These are phyloP conservation scores for Drosophila truncata DNA, from an alignment of 1,140 invertebrate species.

Conservation along the genomic window DNA sequence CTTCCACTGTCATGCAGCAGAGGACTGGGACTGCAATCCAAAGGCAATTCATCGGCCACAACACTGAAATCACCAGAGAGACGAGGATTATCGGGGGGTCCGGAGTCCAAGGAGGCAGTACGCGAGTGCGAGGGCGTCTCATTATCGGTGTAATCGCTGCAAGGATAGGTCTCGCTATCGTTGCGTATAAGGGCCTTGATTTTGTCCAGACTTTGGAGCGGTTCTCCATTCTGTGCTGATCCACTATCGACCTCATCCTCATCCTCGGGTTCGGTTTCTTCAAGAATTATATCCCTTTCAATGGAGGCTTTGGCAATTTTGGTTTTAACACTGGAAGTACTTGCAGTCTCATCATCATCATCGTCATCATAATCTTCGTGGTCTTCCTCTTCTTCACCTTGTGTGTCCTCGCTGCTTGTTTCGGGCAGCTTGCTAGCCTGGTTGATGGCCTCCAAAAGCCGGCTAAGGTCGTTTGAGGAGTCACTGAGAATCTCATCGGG, in stretches of 20 bases:
- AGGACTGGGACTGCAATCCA: constrained; percentile 68
- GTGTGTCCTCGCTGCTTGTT: constrained; percentile 49
- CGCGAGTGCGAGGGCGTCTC: constrained; percentile 70
- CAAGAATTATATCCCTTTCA: constrained; percentile 63
- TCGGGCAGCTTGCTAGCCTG: constrained; percentile 52
- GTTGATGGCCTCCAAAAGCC: constrained; percentile 63
- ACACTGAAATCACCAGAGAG: constrained; percentile 70
- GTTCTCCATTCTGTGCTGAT: neutral
- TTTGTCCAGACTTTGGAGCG: constrained; percentile 57
- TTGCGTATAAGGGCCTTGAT: constrained; percentile 73
- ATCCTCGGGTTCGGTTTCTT: constrained; percentile 44
- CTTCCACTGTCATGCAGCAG: constrained; percentile 64
- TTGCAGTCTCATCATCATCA: constrained; percentile 70
- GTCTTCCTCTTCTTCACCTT: constrained; percentile 30
- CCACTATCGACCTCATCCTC: constrained; percentile 7
- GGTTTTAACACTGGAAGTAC: constrained; percentile 65
- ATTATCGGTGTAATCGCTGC: constrained; percentile 69
- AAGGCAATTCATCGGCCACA: constrained; percentile 69
- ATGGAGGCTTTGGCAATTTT: constrained; percentile 76
- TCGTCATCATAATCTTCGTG: constrained; percentile 53
- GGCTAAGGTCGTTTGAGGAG: constrained; percentile 55
- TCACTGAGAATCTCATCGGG: constrained; percentile 40
- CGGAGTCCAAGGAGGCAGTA: constrained; percentile 69
- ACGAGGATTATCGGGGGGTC: constrained; percentile 29
- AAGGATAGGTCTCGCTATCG: constrained; percentile 76